Evolutionary conservation across 2,113 vertebrate species (phyloP).

Genomic region (Petroica traversi): DNA sequence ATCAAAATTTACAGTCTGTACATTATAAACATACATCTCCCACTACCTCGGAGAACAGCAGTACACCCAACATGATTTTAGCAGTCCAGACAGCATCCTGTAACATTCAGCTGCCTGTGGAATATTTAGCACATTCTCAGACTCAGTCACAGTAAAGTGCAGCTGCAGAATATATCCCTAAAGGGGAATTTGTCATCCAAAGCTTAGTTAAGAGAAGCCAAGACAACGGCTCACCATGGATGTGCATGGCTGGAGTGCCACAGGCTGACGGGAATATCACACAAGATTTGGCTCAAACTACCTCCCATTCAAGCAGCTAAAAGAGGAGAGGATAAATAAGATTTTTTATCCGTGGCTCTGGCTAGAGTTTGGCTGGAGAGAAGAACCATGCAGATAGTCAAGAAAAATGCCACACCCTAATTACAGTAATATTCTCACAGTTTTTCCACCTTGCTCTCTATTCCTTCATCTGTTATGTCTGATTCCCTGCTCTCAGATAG

Average conservation of each 20-base stretch:
- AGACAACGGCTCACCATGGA: neutral
- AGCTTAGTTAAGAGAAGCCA: neutral
- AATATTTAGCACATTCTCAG: neutral
- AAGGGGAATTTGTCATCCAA: neutral
- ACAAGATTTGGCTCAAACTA: neutral
- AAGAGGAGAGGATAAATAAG: neutral
- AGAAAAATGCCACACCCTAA: neutral
- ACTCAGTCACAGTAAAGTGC: neutral
- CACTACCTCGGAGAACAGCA: neutral
- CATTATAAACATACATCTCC: neutral
- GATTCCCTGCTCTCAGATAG: neutral
- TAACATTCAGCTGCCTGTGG: neutral
- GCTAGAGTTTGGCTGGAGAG: neutral
- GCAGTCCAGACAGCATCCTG: neutral
- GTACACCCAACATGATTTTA: neutral
- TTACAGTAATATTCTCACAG: neutral
- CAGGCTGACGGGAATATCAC: neutral
- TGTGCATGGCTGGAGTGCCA: neutral
- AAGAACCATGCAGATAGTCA: neutral
- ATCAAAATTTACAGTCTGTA: neutral
- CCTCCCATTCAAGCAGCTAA: neutral
- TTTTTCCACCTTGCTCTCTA: neutral
- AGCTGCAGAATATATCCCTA: neutral
- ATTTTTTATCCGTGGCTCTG: neutral
- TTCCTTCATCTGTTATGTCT: accelerated